Conservation (phyloP, 2,113 vertebrate species). For the Tyrannus savana region DNA sequence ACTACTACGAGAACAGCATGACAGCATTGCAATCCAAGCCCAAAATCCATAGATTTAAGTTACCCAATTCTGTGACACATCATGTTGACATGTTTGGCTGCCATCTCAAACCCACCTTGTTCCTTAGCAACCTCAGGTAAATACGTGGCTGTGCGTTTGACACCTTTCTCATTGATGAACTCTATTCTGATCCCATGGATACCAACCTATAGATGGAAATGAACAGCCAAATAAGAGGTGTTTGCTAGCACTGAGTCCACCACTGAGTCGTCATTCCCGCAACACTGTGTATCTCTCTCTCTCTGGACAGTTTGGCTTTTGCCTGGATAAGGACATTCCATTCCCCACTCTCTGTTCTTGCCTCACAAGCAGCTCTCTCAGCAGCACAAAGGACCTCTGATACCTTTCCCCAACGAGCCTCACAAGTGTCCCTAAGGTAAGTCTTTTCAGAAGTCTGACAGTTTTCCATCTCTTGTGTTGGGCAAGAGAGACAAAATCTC, state of each 20-base stretch:
- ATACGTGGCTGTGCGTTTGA: conserved; percentile 87
- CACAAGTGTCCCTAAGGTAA: background rate
- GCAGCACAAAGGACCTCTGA: background rate
- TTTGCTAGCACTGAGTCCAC: conserved; percentile 18
- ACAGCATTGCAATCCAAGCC: conserved; percentile 7
- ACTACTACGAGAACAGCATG: background rate
- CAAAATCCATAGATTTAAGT: background rate
- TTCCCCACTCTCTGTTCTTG: background rate
- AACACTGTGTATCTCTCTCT: background rate
- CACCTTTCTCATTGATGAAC: conserved; percentile 86
- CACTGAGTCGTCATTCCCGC: background rate
- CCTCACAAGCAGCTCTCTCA: background rate
- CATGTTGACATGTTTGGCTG: background rate
- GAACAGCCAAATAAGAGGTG: conserved; percentile 60
- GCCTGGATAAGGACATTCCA: background rate
- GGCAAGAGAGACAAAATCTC: background rate
- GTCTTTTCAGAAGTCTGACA: background rate
- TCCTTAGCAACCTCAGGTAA: conserved; percentile 89
- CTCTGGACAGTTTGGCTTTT: background rate
- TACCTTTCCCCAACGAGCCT: background rate
- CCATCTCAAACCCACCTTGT: conserved; percentile 79
- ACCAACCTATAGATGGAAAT: conserved; percentile 79
- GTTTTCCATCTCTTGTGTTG: background rate
- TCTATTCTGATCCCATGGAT: conserved; percentile 88
- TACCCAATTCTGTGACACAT: conserved; percentile 16